Percentiles rank a stretch among this genome's conserved stretches.
phyloP scores from a whole-genome alignment of 2,888 invertebrate genomes.

The Hirtodrosophila histrioides region DNA sequence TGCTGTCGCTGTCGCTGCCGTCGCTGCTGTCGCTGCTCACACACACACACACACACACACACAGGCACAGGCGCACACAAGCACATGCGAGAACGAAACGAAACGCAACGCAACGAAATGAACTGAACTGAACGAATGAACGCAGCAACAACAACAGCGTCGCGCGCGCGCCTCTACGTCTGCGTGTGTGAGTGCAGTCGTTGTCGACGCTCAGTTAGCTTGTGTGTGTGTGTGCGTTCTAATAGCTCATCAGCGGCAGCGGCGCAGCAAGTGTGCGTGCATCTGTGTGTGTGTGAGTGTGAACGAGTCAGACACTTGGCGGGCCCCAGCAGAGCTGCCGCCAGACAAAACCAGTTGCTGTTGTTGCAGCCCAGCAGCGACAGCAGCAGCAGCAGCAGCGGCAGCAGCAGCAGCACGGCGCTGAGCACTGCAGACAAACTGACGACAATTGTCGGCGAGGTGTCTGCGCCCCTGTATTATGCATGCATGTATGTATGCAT shows the following conservation, averaged over 20 bases:
- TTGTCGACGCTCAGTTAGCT: conserved; percentile 54
- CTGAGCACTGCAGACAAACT: conserved; percentile 78
- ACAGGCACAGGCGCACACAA: neutral
- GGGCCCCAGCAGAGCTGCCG: conserved; percentile 47
- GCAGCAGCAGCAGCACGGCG: conserved; percentile 36
- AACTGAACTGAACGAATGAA: conserved; percentile 60
- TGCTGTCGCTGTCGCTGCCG: conserved; percentile 43
- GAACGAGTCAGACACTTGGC: conserved; percentile 70
- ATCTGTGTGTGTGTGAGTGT: conserved; percentile 50
- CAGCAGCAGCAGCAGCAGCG: conserved; percentile 19
- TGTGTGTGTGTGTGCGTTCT: conserved; percentile 44
- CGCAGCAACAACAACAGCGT: conserved; percentile 22
- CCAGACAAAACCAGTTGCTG: conserved; percentile 57
- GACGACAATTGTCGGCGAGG: conserved; percentile 79
- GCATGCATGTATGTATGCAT: conserved; percentile 46
- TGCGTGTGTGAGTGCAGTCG: conserved; percentile 55
- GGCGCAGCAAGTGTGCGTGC: conserved; percentile 60
- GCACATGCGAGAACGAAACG: conserved; percentile 58
- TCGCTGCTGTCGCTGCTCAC: conserved; percentile 31
- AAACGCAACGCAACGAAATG: conserved; percentile 35
- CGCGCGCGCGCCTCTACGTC: conserved; percentile 60
- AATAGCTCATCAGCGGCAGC: conserved; percentile 59
- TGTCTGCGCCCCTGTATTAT: conserved; percentile 72
- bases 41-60: conserved; percentile 31
- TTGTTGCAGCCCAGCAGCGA: conserved; percentile 25